These are phyloP conservation scores for Montipora cactus DNA, from an alignment of 64 coral and sea anemone genomes.

Conservation along the genomic window DNA sequence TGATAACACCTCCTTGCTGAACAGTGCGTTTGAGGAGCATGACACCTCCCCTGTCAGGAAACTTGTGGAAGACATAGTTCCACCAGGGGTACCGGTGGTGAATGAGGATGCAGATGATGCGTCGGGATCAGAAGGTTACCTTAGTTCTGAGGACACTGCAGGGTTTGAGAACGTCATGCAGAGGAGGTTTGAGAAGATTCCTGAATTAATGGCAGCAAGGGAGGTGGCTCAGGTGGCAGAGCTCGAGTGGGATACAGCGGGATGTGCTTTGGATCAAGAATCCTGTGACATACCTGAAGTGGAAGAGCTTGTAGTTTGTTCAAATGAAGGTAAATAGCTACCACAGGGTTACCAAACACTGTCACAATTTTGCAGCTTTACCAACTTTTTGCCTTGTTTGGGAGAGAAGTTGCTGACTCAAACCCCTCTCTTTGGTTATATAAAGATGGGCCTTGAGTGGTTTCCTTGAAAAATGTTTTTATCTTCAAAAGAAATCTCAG, in stretches of 20 bases:
- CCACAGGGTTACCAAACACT: background rate
- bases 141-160: conserved; percentile 84
- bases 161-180: conserved; percentile 16
- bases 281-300: background rate
- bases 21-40: conserved; percentile 55
- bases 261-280: conserved; percentile 64
- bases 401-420: too few relatives aligned
- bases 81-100: background rate
- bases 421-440: too few relatives aligned
- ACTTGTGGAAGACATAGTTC: conserved; percentile 65
- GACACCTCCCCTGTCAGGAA: conserved; percentile 33
- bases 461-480: too few relatives aligned
- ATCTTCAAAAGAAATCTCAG: too few relatives aligned
- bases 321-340: conserved; percentile 8
- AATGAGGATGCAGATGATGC: conserved; percentile 34
- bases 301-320: conserved; percentile 2
- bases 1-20: conserved; percentile 61
- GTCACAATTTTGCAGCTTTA: too few relatives aligned
- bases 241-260: conserved; percentile 87
- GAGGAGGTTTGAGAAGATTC: background rate
- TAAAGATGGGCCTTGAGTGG: too few relatives aligned
- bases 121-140: conserved; percentile 74
- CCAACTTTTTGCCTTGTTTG: too few relatives aligned
- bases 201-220: background rate
- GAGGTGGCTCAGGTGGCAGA: conserved; percentile 55